These are phyloP conservation scores for Syncerus caffer DNA, from an alignment of 2,797 vertebrate genomes.

Conservation along the genomic window DNA sequence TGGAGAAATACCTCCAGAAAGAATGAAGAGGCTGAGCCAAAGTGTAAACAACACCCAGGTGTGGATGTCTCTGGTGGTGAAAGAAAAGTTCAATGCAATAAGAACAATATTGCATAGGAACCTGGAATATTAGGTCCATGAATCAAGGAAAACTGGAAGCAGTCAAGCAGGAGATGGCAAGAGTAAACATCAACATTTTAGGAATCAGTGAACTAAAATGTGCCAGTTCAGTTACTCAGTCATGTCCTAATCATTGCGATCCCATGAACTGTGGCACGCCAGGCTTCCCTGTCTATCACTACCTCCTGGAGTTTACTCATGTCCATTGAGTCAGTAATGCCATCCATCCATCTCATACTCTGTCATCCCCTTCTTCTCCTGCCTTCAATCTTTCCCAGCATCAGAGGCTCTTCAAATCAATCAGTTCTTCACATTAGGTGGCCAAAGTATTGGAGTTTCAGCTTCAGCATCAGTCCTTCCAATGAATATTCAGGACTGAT, in stretches of 20 bases:
- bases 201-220: neutral
- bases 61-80: neutral
- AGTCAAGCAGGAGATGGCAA: neutral
- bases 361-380: neutral
- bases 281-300: neutral
- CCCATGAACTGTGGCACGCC: neutral
- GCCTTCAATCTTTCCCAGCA: neutral
- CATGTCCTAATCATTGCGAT: neutral
- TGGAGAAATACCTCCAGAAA: neutral
- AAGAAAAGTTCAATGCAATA: neutral
- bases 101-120: neutral
- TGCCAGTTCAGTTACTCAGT: neutral
- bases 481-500: neutral
- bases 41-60: neutral
- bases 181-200: neutral
- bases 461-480: neutral
- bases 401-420: neutral
- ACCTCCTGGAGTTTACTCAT: neutral
- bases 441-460: neutral
- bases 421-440: accelerated
- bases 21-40: neutral
- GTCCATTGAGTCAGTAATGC: neutral
- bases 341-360: neutral
- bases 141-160: neutral
- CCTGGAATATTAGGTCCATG: neutral